Evolutionary conservation across 2,113 vertebrate genomes (phyloP), one percentile per base, ranked within the genome.

Genomic region (Eretmochelys imbricata): DNA sequence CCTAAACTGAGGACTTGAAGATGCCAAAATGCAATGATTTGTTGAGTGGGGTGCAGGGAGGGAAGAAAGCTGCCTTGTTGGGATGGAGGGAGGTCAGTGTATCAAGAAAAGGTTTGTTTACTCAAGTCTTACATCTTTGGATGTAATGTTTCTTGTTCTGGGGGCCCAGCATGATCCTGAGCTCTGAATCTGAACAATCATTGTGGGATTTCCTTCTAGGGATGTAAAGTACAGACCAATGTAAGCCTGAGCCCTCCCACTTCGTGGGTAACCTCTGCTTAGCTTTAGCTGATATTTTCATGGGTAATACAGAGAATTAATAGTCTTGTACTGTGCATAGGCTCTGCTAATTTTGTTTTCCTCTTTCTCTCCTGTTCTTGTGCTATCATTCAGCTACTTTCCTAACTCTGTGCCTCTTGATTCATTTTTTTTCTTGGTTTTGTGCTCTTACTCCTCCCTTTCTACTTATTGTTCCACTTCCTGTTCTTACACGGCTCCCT

Each of bases 191-290:
- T 6, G 96, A 95, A 97, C 14, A 90, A 89, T 54, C 84, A 50
- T 81, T 5, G 0, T 92, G 53, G 93, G 29, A 92, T 95, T 96
- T 95, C 97, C 97, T 93, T 94, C 82, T 93, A 96, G 93, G 94
- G 89, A 57, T 89, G 55, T 92, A 80, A 91, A 78, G 78, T 50
- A 81, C 69, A 88, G 84, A 27, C 87, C 53, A 85, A 79, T 51
- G 54, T 6, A 1, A 92, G 59, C 4, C 42, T 78, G 86, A 87
- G 53, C 84, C 90, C 94, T 91, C 81, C 85, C 85, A 96, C 88
- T 95, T 95, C 94, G 80, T 89, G 82, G 80, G 81, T 59, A 59
- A 80, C 54, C 82, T 90, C 49, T 89, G 72, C 81, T 94, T 50
- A 85, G 86, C 65, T 85, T 65, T 80, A 19, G 1, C 4, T 82